Base-by-base conservation (phyloP, 2,888 invertebrate genomes). In the Hanleya hanleyi region DNA sequence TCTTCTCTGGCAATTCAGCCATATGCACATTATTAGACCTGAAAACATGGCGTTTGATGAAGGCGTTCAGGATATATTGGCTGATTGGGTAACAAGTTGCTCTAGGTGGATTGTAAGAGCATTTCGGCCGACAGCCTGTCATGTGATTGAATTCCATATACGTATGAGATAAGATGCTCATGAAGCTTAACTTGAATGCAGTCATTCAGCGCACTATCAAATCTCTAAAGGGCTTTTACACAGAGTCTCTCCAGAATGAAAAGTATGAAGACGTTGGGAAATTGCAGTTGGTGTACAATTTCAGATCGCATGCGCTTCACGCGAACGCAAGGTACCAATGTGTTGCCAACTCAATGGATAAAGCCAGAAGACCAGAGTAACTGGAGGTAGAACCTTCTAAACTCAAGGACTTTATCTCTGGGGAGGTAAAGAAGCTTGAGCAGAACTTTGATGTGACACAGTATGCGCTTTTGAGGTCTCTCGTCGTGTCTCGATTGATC, bases 101-200 rank as follows among this genome's bases (percentile, higher is more conserved):
- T n/a, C n/a, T n/a, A n/a, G n/a, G n/a, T n/a, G n/a, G n/a, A n/a
- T n/a, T n/a, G n/a, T n/a, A n/a, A n/a, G n/a, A n/a, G n/a, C n/a
- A n/a, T n/a, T n/a, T n/a, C n/a, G n/a, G n/a, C n/a, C n/a, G n/a
- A n/a, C n/a, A n/a, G n/a, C n/a, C n/a, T n/a, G n/a, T n/a, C n/a
- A n/a, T n/a, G n/a, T n/a, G n/a, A n/a, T n/a, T n/a, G n/a, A n/a
- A n/a, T n/a, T n/a, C n/a, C n/a, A n/a, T n/a, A n/a, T n/a, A n/a
- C n/a, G n/a, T n/a, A n/a, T n/a, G n/a, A n/a, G n/a, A n/a, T n/a
- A n/a, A n/a, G n/a, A n/a, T n/a, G n/a, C n/a, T n/a, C n/a, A n/a
- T 67, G 33, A 67, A 67, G 32, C 49, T 67, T n/a, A 67, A 67
- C 35, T 12, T 47, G 12, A 32, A 67, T 50, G 18, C 66, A 36